Evolutionary conservation across 2,113 vertebrate genomes (phyloP).

Genomic region (Saguinus midas): DNA sequence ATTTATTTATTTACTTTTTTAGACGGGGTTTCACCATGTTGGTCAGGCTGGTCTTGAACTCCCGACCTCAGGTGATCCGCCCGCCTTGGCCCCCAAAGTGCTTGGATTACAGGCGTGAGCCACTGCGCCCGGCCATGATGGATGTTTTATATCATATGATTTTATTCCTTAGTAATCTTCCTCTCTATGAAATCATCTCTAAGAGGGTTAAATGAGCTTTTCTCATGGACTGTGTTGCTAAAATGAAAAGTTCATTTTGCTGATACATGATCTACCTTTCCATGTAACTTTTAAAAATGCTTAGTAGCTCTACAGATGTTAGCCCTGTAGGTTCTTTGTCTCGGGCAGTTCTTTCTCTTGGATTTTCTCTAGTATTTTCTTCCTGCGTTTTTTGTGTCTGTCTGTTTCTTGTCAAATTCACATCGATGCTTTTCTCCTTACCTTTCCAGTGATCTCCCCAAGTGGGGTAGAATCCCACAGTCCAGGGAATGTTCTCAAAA

Average conservation of each 20-base stretch:
- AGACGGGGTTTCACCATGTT: too few relatives aligned
- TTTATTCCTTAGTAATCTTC: neutral
- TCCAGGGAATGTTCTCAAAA: neutral
- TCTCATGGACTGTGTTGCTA: neutral
- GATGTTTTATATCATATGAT: neutral
- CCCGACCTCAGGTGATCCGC: too few relatives aligned
- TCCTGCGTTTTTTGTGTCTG: neutral
- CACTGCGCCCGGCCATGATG: too few relatives aligned
- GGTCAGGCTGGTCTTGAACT: too few relatives aligned
- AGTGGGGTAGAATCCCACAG: neutral
- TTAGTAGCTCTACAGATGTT: neutral
- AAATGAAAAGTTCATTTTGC: neutral
- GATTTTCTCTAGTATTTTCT: neutral
- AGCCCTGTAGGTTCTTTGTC: neutral
- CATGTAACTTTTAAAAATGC: neutral
- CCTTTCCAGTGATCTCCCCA: neutral
- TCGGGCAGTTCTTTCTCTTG: neutral
- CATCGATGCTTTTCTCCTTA: neutral
- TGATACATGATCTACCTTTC: neutral
- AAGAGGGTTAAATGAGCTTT: neutral
- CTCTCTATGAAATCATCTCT: neutral
- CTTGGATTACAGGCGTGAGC: too few relatives aligned
- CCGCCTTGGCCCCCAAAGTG: too few relatives aligned
- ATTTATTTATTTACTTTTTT: too few relatives aligned
- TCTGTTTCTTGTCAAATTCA: neutral